Evolutionary conservation across 2,888 invertebrate species (phyloP).

Genomic region (Drepana falcataria): DNA sequence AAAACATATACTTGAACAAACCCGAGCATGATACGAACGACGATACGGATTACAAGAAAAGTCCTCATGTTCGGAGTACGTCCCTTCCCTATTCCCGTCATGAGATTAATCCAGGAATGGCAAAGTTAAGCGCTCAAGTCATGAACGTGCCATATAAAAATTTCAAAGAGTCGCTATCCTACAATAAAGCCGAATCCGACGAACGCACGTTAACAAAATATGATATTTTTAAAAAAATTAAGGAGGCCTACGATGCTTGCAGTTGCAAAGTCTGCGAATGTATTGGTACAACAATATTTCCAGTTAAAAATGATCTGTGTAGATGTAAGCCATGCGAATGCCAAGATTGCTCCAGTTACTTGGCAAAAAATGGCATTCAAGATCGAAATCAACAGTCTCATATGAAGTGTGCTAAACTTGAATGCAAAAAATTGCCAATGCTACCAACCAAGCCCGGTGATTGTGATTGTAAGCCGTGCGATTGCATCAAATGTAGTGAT

Average conservation of each 20-base stretch:
- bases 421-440: conserved; percentile 22
- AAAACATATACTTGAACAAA: neutral
- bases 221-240: conserved; percentile 47
- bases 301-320: conserved; percentile 21
- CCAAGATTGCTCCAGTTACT: conserved; percentile 24
- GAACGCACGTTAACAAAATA: conserved; percentile 16
- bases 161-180: conserved; percentile 21
- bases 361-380: conserved; percentile 4
- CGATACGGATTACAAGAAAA: neutral
- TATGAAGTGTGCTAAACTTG: conserved; percentile 21
- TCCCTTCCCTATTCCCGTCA: conserved; percentile 6
- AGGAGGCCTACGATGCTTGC: conserved; percentile 54
- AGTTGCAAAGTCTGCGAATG: conserved; percentile 65
- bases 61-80: neutral
- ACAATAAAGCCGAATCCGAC: neutral
- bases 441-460: conserved; percentile 3
- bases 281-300: conserved; percentile 22
- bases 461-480: conserved; percentile 37
- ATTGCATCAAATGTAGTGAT: conserved; percentile 26
- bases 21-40: neutral
- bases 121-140: conserved; percentile 42
- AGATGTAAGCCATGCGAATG: conserved; percentile 42
- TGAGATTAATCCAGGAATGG: conserved; percentile 18
- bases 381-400: conserved; percentile 13
- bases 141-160: conserved; percentile 40